phyloP scores from a whole-genome alignment of 1,140 invertebrate genomes.

The Drosophila busckii region DNA sequence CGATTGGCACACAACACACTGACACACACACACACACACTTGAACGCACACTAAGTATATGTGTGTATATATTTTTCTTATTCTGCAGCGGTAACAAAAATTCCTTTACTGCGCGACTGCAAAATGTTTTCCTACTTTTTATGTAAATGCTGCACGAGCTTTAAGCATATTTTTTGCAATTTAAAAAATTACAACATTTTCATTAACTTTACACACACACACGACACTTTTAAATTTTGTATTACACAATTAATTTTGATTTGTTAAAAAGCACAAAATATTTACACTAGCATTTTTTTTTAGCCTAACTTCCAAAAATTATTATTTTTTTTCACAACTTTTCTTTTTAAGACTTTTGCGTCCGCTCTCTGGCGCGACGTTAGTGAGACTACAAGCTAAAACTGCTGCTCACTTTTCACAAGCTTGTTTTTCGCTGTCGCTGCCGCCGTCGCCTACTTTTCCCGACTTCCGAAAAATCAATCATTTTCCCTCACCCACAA shows the following conservation, averaged over 20 bases:
- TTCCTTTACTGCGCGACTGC: slow-evolving; percentile 35
- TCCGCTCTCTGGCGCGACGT: slow-evolving; percentile 62
- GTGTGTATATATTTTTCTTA: slow-evolving; percentile 15
- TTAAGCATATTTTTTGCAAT: slow-evolving; percentile 14
- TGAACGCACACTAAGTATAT: slow-evolving; percentile 43
- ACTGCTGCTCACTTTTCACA: slow-evolving; percentile 43
- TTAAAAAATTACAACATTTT: slow-evolving; percentile 12
- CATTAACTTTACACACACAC: slow-evolving; percentile 12
- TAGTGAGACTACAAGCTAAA: slow-evolving; percentile 55
- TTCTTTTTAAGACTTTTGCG: slow-evolving; percentile 31
- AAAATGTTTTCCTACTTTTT: slow-evolving; percentile 26
- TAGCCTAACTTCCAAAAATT: slow-evolving; percentile 26
- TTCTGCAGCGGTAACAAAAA: slow-evolving; percentile 45
- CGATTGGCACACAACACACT: too few relatives aligned
- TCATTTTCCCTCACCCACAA: slow-evolving; percentile 53
- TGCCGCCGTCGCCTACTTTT: slow-evolving; percentile 52
- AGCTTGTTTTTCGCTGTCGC: slow-evolving; percentile 35
- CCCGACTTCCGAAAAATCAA: slow-evolving; percentile 69
- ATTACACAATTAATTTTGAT: slow-evolving; percentile 42
- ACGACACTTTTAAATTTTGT: slow-evolving; percentile 22
- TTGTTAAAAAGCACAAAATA: slow-evolving; percentile 31
- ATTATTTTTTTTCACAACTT: slow-evolving; percentile 17
- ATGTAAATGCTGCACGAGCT: slow-evolving; percentile 36
- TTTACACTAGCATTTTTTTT: slow-evolving; percentile 61
- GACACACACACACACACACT: too few relatives aligned